phyloP scores from a whole-genome alignment of 2,797 vertebrate genomes.

The Xerus rutilus region DNA sequence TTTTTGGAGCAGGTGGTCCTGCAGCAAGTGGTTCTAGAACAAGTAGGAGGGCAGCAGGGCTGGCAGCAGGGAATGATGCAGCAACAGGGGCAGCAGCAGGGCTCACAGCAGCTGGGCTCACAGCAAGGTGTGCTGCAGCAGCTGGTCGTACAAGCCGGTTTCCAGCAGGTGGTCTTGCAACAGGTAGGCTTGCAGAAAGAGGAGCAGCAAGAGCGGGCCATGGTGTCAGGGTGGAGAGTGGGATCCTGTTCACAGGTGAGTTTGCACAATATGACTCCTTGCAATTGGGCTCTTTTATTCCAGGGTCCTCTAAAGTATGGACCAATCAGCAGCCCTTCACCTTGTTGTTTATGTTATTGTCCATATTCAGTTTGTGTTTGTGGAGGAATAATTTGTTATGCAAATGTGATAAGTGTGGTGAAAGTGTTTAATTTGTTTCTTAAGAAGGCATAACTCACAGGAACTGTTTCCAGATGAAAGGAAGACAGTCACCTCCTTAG shows the following conservation, averaged over 20 bases:
- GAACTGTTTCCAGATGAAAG: not conserved
- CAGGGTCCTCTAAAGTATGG: accelerated
- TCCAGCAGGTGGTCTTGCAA: slow-evolving; percentile 1
- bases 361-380: not conserved
- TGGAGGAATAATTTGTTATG: not conserved
- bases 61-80: not conserved
- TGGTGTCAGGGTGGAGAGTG: not conserved
- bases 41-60: not conserved
- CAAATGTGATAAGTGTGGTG: not conserved
- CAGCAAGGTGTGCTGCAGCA: slow-evolving; percentile 19
- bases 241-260: not conserved
- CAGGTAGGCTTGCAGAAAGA: slow-evolving; percentile 20
- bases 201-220: slow-evolving; percentile 33
- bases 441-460: not conserved
- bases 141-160: not conserved
- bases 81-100: not conserved
- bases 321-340: not conserved
- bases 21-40: not conserved
- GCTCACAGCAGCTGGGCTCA: not conserved
- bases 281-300: too few relatives aligned
- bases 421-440: not conserved
- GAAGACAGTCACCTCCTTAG: accelerated
- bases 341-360: not conserved
- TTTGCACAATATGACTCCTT: not conserved
- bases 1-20: not conserved